Conservation (phyloP, 2,888 invertebrate genomes). For the Eilema griseolum region DNA sequence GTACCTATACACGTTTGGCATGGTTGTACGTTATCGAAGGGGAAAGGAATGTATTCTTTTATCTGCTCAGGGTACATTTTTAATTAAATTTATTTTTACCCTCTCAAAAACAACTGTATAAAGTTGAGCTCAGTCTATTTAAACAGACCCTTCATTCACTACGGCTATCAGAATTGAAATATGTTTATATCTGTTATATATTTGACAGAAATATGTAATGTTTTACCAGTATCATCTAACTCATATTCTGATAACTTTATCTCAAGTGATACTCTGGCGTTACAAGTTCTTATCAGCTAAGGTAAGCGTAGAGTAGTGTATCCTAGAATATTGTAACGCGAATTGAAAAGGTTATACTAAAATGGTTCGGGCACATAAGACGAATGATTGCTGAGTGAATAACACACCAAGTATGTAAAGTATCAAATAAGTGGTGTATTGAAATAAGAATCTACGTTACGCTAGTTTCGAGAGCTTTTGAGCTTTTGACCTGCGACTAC, state of each 20-base stretch:
- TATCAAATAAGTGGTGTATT: too few relatives aligned
- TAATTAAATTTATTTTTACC: conserved; percentile 25
- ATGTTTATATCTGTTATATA: not conserved
- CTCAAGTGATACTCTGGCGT: not conserved
- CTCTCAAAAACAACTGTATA: not conserved
- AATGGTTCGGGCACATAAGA: not conserved
- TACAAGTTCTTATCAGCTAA: too few relatives aligned
- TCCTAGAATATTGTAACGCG: not conserved
- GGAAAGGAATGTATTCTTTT: conserved; percentile 13
- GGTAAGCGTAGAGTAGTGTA: too few relatives aligned
- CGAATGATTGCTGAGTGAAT: not conserved
- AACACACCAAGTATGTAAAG: too few relatives aligned
- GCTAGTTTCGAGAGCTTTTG: too few relatives aligned
- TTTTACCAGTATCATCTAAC: not conserved
- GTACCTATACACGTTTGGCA: conserved; percentile 15
- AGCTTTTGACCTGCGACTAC: too few relatives aligned
- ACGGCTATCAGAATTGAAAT: not conserved
- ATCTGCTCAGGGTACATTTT: conserved; percentile 19
- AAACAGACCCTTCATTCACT: not conserved
- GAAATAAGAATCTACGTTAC: too few relatives aligned
- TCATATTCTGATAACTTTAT: not conserved
- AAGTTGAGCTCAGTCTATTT: not conserved
- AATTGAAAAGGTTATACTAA: not conserved
- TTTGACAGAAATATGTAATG: not conserved
- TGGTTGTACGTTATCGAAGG: conserved; percentile 24